These are phyloP conservation scores for Chauna torquata DNA, from an alignment of 2,113 vertebrate genomes.

Conservation along the genomic window DNA sequence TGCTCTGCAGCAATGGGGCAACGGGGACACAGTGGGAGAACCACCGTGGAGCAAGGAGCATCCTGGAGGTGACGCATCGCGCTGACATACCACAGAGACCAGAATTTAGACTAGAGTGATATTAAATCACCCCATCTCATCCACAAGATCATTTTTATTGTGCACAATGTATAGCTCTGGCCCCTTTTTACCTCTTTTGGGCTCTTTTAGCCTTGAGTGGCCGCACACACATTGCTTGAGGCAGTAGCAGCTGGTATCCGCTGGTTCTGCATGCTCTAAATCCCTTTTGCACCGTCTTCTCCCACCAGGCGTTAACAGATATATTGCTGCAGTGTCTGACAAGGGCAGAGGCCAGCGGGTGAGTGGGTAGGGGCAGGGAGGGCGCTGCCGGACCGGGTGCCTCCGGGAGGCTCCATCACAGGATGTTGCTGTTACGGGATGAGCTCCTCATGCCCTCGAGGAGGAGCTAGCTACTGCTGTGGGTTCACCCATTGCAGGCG, in stretches of 20 bases:
- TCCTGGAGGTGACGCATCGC: neutral
- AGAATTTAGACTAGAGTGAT: neutral
- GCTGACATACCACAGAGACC: neutral
- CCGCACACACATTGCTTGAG: neutral
- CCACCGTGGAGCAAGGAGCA: neutral
- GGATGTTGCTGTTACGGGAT: neutral
- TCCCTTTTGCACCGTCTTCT: neutral
- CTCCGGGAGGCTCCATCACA: neutral
- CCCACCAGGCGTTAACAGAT: neutral
- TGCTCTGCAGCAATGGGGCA: neutral
- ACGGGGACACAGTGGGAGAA: neutral
- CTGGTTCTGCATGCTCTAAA: neutral
- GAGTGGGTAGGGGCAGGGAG: too few species aligned
- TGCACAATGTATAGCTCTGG: accelerated
- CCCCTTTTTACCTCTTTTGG: neutral
- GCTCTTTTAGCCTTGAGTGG: neutral
- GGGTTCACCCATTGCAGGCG: neutral
- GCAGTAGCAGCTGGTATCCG: neutral
- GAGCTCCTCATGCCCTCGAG: neutral
- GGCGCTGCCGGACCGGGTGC: too few species aligned
- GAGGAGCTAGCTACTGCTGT: neutral
- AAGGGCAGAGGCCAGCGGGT: neutral
- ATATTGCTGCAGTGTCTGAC: neutral
- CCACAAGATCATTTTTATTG: neutral
- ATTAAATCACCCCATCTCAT: neutral